Evolutionary conservation across 1,140 invertebrate genomes (phyloP), one percentile per base, ranked within the genome.

Genomic region (Orchestia grillus): DNA sequence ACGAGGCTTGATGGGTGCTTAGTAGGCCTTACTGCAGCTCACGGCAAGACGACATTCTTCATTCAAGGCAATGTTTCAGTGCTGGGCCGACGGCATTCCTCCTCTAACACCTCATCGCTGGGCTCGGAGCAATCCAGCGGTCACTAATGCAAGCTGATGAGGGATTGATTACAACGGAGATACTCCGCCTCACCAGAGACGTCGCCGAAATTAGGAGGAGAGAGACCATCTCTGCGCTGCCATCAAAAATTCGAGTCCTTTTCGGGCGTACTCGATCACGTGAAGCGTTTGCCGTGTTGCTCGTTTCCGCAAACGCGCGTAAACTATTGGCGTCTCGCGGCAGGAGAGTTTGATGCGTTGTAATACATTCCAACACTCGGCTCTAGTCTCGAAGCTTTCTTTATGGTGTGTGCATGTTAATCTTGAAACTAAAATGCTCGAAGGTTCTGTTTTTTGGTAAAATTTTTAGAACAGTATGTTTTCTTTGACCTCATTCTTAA

Each of bases 61-160:
- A 77, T 23, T 15, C 36, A 28, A 77, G 11, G 62, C 28, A 77
- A 77, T 77, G 6, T 77, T 77, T 77, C 62, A 77, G 1, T 3
- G 62, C 28, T 8, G 28, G 36, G 36, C 11, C 3, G 36, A 28
- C 11, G 62, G 62, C 62, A 3, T 8, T 77, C 15, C 11, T 8
- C 62, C 62, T 23, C 15, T 19, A 77, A 77, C 62, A 28, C 62
- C 28, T 77, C 62, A 77, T 77, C 36, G 62, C 62, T 36, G 62
- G 62, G 62, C 62, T 77, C 62, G 3, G 62, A 8, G 11, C 62
- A 77, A 90, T 90, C n/a, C 41, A 90, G 88, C 88, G 88, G n/a
- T 44, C 88, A 90, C 88, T 90, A 44, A 90, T 90, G 88, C n/a
- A 90, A 44, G n/a, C 88, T 42, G n/a, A 90, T 90, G 88, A 90